Conservation (phyloP, 64 coral and sea anemone species). For the Actinia tenebrosa region DNA sequence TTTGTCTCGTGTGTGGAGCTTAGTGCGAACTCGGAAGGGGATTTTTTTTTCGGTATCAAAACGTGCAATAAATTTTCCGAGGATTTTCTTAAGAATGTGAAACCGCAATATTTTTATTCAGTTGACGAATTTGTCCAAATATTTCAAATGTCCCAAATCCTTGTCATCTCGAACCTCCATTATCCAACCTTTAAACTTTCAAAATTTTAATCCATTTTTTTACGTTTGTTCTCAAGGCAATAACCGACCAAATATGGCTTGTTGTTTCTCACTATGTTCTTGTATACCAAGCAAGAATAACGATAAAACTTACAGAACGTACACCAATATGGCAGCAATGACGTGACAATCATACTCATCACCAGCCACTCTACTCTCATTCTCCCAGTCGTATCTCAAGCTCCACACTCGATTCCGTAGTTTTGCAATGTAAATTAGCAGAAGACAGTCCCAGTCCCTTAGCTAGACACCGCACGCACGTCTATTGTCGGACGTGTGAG, state of each 20-base stretch:
- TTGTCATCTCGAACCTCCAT: background rate
- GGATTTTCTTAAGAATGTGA: background rate
- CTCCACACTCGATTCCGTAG: conserved; percentile 6
- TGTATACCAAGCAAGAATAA: background rate
- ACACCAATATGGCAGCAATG: background rate
- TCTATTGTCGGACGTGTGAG: background rate
- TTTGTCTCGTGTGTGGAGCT: conserved; percentile 1
- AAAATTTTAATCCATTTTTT: background rate
- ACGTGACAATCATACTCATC: background rate
- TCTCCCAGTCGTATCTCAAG: background rate
- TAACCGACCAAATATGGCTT: background rate
- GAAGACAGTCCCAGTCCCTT: conserved; percentile 8
- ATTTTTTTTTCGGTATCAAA: background rate
- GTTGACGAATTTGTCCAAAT: background rate
- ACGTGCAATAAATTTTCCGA: background rate
- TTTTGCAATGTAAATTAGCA: background rate
- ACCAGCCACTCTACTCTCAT: background rate
- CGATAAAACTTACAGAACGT: background rate
- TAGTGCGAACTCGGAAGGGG: background rate
- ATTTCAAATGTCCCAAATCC: background rate
- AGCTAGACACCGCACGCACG: background rate
- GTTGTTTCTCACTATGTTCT: background rate
- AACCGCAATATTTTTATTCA: background rate
- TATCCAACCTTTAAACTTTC: background rate
- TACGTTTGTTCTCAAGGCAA: background rate